phyloP scores from a whole-genome alignment of 2,113 vertebrate genomes.

The Paradoxurus hermaphroditus region DNA sequence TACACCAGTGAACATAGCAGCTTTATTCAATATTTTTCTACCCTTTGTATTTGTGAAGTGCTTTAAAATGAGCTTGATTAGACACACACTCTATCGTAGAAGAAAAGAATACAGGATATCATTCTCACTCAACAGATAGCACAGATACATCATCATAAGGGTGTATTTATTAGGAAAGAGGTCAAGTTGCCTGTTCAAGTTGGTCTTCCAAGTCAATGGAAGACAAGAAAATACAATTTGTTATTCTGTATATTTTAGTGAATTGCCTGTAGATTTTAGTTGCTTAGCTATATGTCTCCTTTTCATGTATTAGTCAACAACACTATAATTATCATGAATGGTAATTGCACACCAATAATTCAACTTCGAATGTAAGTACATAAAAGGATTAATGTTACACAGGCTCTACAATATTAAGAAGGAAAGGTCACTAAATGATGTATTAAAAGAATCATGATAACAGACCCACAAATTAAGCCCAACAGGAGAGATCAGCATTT shows the following conservation, averaged over 20 bases:
- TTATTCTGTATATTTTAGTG: not conserved
- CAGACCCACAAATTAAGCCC: constrained; percentile 58
- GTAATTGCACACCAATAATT: constrained; percentile 19
- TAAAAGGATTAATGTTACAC: constrained; percentile 46
- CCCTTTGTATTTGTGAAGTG: not conserved
- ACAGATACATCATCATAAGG: not conserved
- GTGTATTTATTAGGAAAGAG: constrained; percentile 16
- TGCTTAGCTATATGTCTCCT: not conserved
- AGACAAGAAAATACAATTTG: not conserved
- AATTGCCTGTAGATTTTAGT: not conserved
- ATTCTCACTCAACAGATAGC: not conserved
- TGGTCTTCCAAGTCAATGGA: not conserved
- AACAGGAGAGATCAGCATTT: constrained; percentile 58
- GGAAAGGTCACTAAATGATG: constrained; percentile 56
- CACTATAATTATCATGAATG: constrained; percentile 4
- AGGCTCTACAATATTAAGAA: constrained; percentile 18
- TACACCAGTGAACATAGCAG: not conserved
- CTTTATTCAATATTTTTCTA: not conserved
- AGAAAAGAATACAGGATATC: not conserved
- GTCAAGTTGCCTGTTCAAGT: not conserved
- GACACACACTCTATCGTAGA: not conserved
- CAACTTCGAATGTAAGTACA: not conserved
- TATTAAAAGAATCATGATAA: constrained; percentile 48
- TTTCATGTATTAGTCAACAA: constrained; percentile 1
- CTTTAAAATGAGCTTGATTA: constrained; percentile 50